Evolutionary conservation across 2,888 invertebrate species (phyloP).

Genomic region (Chironomus tentans): DNA sequence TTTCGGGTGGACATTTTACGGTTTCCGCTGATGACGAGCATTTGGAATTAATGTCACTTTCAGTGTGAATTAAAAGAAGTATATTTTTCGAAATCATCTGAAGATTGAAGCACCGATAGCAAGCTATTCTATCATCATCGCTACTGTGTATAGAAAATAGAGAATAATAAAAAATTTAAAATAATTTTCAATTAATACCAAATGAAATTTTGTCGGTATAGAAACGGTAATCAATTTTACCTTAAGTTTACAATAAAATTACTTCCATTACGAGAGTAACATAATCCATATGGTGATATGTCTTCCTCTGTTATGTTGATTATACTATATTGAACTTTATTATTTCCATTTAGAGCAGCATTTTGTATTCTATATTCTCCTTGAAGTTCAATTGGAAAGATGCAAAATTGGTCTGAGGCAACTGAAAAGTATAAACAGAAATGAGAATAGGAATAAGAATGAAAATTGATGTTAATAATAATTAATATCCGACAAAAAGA

Average conservation of each 20-base stretch:
- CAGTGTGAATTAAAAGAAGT: slow-evolving; percentile 51
- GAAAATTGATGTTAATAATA: too few species aligned
- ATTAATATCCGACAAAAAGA: too few species aligned
- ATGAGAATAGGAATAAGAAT: too few species aligned
- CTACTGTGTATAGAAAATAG: slow-evolving; percentile 23
- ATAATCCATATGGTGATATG: slow-evolving; percentile 57
- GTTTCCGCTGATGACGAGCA: slow-evolving; percentile 52
- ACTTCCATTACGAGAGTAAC: slow-evolving; percentile 50
- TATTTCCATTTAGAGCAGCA: slow-evolving; percentile 38
- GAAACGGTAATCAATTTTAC: slow-evolving; percentile 8
- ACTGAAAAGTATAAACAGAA: neutral
- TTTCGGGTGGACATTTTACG: slow-evolving; percentile 47
- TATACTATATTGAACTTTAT: slow-evolving; percentile 49
- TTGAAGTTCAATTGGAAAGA: slow-evolving; percentile 55
- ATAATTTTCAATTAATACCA: neutral
- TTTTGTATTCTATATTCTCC: slow-evolving; percentile 55
- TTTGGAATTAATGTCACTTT: slow-evolving; percentile 45
- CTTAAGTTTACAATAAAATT: slow-evolving; percentile 52
- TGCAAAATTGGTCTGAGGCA: slow-evolving; percentile 39
- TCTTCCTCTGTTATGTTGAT: slow-evolving; percentile 53
- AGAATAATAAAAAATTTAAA: slow-evolving; percentile 28
- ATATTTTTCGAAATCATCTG: slow-evolving; percentile 51
- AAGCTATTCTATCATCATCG: slow-evolving; percentile 48
- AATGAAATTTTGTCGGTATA: neutral
- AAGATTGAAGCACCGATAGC: slow-evolving; percentile 53